phyloP scores from a whole-genome alignment of 2,113 vertebrate genomes.

The Trachemys scripta region DNA sequence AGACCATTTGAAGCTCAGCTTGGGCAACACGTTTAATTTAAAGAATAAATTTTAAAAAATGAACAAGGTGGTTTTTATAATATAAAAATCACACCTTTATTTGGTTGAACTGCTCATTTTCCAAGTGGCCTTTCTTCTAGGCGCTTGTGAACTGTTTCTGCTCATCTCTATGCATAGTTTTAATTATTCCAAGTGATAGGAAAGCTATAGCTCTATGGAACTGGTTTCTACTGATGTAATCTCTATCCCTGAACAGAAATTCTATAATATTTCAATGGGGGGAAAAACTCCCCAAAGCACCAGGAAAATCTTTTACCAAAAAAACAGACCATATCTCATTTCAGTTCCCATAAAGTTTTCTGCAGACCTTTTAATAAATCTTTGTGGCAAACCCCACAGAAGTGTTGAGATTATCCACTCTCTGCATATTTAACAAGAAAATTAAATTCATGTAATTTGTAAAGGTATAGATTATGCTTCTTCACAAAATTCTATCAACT shows the following conservation, averaged over 20 bases:
- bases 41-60: neutral
- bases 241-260: neutral
- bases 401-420: neutral
- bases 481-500: neutral
- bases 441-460: neutral
- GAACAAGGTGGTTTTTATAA: neutral
- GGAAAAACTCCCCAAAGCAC: neutral
- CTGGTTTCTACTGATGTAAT: neutral
- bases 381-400: neutral
- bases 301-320: neutral
- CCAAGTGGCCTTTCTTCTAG: neutral
- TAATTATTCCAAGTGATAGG: neutral
- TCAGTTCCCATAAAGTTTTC: neutral
- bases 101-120: neutral
- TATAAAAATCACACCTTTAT: neutral
- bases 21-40: neutral
- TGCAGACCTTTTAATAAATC: fast-evolving
- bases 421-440: neutral
- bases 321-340: neutral
- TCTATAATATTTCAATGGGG: neutral
- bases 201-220: neutral
- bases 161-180: neutral
- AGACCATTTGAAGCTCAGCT: neutral
- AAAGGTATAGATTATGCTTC: neutral
- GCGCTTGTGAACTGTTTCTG: neutral